phyloP scores from a whole-genome alignment of 2,113 vertebrate genomes.

The Arothron firmamentum region DNA sequence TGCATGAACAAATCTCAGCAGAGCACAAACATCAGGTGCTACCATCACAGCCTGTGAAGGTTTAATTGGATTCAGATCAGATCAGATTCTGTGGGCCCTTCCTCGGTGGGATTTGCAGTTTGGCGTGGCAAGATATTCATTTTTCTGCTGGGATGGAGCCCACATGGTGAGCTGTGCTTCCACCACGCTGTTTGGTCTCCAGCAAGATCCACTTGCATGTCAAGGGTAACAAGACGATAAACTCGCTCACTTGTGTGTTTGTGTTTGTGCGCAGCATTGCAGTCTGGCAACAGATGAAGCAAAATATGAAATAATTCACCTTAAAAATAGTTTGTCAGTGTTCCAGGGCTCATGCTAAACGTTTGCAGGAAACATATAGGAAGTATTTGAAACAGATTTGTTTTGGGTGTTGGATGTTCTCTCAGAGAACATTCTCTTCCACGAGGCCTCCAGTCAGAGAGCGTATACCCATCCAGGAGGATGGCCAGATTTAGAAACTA shows the following conservation, averaged over 20 bases:
- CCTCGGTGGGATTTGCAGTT: too few relatives aligned
- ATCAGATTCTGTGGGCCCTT: too few relatives aligned
- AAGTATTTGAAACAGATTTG: constrained; percentile 1
- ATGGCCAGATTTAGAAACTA: constrained; percentile 42
- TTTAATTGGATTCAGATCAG: too few relatives aligned
- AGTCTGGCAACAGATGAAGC: constrained; percentile 11
- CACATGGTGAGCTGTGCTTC: too few relatives aligned
- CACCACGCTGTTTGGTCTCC: too few relatives aligned
- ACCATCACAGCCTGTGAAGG: too few relatives aligned
- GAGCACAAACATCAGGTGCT: too few relatives aligned
- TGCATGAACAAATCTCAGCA: too few relatives aligned
- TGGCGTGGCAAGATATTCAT: too few relatives aligned
- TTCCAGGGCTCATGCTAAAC: background rate
- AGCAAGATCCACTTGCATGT: too few relatives aligned
- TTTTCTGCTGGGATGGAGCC: too few relatives aligned
- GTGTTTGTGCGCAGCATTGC: background rate
- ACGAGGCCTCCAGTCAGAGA: too few relatives aligned
- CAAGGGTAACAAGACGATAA: background rate
- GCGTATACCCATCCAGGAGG: constrained; percentile 21
- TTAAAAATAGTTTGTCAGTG: constrained; percentile 4
- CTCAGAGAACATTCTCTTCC: constrained; percentile 19
- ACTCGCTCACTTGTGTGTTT: background rate
- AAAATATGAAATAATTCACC: background rate
- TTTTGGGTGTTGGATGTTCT: constrained; percentile 12
- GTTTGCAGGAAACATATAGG: constrained; percentile 2